These are phyloP conservation scores for Tachystola acroxantha DNA, from an alignment of 2,888 invertebrate genomes.

Conservation along the genomic window DNA sequence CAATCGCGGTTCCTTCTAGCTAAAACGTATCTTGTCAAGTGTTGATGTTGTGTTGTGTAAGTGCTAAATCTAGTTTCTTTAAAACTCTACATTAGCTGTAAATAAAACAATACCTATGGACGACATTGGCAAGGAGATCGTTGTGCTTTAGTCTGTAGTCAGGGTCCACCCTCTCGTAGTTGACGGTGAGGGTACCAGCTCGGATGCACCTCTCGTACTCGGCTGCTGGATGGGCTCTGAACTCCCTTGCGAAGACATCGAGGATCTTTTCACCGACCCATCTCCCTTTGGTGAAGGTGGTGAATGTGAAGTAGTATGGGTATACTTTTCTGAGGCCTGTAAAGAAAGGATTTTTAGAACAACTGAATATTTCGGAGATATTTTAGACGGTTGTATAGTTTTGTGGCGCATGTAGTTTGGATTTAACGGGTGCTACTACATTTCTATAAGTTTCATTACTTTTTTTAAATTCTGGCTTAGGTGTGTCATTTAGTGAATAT, in stretches of 20 bases:
- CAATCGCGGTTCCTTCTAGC: not conserved
- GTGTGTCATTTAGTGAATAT: too few relatives aligned
- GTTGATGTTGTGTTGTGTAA: not conserved
- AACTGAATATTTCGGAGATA: too few relatives aligned
- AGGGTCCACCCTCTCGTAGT: constrained; percentile 93
- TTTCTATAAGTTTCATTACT: too few relatives aligned
- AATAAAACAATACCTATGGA: constrained; percentile 87
- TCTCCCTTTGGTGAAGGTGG: constrained; percentile 96
- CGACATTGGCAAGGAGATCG: constrained; percentile 94
- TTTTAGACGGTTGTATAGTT: too few relatives aligned
- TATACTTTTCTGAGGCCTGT: constrained; percentile 96
- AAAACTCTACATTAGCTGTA: constrained; percentile 7
- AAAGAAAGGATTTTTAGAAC: constrained; percentile 15
- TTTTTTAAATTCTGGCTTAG: too few relatives aligned
- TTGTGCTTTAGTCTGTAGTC: constrained; percentile 96
- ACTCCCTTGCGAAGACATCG: constrained; percentile 95
- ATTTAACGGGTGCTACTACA: too few relatives aligned
- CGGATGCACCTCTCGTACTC: constrained; percentile 95
- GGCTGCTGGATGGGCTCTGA: constrained; percentile 95
- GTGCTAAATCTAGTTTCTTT: constrained; percentile 3
- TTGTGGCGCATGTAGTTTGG: too few relatives aligned
- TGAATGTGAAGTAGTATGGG: constrained; percentile 98
- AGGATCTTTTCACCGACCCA: constrained; percentile 97
- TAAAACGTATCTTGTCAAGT: not conserved
- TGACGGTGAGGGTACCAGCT: constrained; percentile 94